Conservation (phyloP, 2,888 invertebrate genomes). For the Polylopha cassiicola region DNA sequence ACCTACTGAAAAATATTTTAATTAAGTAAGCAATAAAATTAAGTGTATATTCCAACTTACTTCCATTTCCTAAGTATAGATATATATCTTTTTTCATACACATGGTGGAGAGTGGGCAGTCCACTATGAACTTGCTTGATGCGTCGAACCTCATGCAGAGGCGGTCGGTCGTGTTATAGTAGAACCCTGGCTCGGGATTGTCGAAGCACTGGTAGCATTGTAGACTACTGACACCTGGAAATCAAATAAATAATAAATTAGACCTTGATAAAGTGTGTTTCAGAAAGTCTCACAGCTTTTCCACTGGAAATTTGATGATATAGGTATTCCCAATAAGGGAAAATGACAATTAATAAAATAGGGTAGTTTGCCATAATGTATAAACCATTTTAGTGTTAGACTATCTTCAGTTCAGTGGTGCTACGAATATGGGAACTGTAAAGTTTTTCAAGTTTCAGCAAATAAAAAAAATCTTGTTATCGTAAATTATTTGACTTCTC, state of each 20-base stretch:
- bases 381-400: no score
- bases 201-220: slow-evolving; percentile 85
- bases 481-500: no score
- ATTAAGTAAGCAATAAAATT: no score
- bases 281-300: slow-evolving; percentile 1
- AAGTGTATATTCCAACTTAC: slow-evolving; percentile 53
- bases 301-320: no score
- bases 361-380: no score
- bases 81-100: slow-evolving; percentile 86
- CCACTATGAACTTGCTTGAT: slow-evolving; percentile 81
- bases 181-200: slow-evolving; percentile 77
- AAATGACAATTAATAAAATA: no score
- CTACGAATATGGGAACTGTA: no score
- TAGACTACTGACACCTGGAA: slow-evolving; percentile 69
- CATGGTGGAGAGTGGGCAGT: slow-evolving; percentile 89
- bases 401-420: no score
- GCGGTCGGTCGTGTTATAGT: slow-evolving; percentile 79
- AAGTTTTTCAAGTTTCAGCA: no score
- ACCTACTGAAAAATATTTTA: no score
- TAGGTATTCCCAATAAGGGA: no score
- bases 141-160: slow-evolving; percentile 87
- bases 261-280: slow-evolving; percentile 10
- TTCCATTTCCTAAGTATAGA: slow-evolving; percentile 81
- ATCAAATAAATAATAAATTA: slow-evolving; percentile 33
- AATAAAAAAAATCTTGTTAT: no score